Evolutionary conservation across 2,888 invertebrate species (phyloP).

Genomic region (Eupithecia dodoneata): DNA sequence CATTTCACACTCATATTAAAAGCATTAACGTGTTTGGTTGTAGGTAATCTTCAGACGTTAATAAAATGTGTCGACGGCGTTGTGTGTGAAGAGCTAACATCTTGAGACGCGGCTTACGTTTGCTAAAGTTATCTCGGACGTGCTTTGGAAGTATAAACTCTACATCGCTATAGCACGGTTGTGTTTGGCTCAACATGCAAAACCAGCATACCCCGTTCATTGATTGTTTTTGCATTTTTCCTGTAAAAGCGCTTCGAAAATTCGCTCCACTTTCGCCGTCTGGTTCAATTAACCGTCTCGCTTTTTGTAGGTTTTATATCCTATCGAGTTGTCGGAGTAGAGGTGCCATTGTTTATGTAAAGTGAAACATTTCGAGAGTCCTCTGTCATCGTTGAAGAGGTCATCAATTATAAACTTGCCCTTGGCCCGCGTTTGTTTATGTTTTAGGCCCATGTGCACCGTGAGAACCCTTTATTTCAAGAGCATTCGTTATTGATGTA

Average conservation of each 20-base stretch:
- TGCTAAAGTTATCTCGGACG: conserved; percentile 1
- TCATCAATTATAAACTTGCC: conserved; percentile 81
- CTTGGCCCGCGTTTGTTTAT: conserved; percentile 75
- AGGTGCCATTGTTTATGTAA: conserved; percentile 68
- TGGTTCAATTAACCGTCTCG: conserved; percentile 51
- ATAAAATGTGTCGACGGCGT: conserved; percentile 67
- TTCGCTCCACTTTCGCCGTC: conserved; percentile 52
- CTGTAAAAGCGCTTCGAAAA: conserved; percentile 51
- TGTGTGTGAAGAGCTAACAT: conserved; percentile 78
- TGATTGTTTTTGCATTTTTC: conserved; percentile 43
- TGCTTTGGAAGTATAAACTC: background rate
- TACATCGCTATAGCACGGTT: conserved; percentile 1
- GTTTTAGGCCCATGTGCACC: conserved; percentile 69
- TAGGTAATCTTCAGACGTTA: conserved; percentile 60
- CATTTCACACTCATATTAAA: conserved; percentile 52
- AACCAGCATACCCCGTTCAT: conserved; percentile 39
- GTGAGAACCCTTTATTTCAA: conserved; percentile 70
- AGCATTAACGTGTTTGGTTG: conserved; percentile 46
- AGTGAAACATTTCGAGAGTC: conserved; percentile 61
- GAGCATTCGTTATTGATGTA: conserved; percentile 20
- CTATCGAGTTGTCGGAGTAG: conserved; percentile 28
- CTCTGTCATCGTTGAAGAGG: conserved; percentile 75
- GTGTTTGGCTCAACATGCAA: background rate
- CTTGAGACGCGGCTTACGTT: conserved; percentile 60
- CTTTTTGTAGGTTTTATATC: conserved; percentile 44